A percentile compares a stretch with the other conserved stretches of the same genome.
These are phyloP conservation scores for Elysia crispata DNA, from an alignment of 2,888 invertebrate species.

Conservation along the genomic window DNA sequence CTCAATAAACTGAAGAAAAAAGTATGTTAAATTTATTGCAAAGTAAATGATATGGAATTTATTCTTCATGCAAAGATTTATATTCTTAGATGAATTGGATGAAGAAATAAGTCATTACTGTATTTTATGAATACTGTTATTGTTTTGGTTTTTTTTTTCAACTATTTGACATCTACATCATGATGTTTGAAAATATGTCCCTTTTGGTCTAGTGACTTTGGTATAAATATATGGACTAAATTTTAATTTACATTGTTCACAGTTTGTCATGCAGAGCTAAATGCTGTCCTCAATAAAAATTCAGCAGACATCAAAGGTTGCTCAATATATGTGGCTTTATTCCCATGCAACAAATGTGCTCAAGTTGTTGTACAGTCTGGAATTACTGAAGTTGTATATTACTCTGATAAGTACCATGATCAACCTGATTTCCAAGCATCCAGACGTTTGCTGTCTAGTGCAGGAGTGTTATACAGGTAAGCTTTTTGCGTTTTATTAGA, in stretches of 20 bases:
- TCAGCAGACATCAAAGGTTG: slow-evolving; percentile 86
- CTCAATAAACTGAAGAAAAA: neutral
- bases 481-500: neutral
- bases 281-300: slow-evolving; percentile 96
- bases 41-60: no score
- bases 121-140: no score
- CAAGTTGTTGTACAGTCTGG: slow-evolving; percentile 97
- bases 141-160: no score
- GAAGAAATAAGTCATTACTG: no score
- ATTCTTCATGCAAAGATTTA: no score
- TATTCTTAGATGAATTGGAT: no score
- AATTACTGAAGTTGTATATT: slow-evolving; percentile 84
- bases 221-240: neutral
- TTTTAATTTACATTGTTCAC: slow-evolving; percentile 52
- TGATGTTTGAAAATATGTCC: no score
- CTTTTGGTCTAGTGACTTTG: no score
- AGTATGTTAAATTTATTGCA: neutral
- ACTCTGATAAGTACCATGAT: slow-evolving; percentile 88
- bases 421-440: slow-evolving; percentile 86
- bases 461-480: slow-evolving; percentile 82
- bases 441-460: slow-evolving; percentile 88
- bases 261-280: slow-evolving; percentile 99
- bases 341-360: slow-evolving; percentile 98
- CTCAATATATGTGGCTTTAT: slow-evolving; percentile 91
- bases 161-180: no score